These are phyloP conservation scores for Xestia c-nigrum DNA, from an alignment of 2,888 invertebrate species.

Conservation along the genomic window DNA sequence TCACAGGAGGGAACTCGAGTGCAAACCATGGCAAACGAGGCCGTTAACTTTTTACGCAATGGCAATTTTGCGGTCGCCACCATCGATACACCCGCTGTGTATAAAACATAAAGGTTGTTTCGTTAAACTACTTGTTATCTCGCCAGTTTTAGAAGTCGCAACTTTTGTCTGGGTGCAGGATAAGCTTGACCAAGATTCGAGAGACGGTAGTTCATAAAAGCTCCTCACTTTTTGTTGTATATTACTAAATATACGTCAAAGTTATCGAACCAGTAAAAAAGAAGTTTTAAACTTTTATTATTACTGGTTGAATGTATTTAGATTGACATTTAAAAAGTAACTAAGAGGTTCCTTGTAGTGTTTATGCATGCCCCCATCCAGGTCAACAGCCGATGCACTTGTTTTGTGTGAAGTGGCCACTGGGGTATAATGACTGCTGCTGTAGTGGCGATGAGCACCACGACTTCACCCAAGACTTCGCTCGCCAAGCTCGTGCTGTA, in stretches of 20 bases:
- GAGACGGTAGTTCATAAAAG: slow-evolving; percentile 6
- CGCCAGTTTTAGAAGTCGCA: not conserved
- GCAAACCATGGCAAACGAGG: slow-evolving; percentile 51
- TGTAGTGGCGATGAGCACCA: slow-evolving; percentile 76
- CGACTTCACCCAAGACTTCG: slow-evolving; percentile 92
- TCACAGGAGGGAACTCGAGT: slow-evolving; percentile 31
- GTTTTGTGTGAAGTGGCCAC: slow-evolving; percentile 24
- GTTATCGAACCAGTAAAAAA: not conserved
- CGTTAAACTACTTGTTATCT: slow-evolving; percentile 26
- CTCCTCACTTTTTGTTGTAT: slow-evolving; percentile 1
- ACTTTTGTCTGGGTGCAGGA: not conserved
- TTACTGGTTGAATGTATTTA: slow-evolving; percentile 4
- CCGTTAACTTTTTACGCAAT: slow-evolving; percentile 61
- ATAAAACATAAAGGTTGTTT: slow-evolving; percentile 38
- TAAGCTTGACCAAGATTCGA: slow-evolving; percentile 23
- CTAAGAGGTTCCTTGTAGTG: slow-evolving; percentile 1
- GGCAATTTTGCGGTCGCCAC: slow-evolving; percentile 39
- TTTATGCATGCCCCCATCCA: slow-evolving; percentile 17
- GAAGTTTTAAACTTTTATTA: not conserved
- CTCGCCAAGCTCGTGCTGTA: slow-evolving; percentile 93
- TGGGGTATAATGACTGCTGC: slow-evolving; percentile 64
- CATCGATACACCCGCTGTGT: slow-evolving; percentile 14
- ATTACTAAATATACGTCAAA: not conserved
- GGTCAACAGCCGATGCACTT: slow-evolving; percentile 45
- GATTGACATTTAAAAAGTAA: slow-evolving; percentile 21